Base-by-base conservation (phyloP, 1,140 invertebrate genomes). In the Vanessa atalanta region DNA sequence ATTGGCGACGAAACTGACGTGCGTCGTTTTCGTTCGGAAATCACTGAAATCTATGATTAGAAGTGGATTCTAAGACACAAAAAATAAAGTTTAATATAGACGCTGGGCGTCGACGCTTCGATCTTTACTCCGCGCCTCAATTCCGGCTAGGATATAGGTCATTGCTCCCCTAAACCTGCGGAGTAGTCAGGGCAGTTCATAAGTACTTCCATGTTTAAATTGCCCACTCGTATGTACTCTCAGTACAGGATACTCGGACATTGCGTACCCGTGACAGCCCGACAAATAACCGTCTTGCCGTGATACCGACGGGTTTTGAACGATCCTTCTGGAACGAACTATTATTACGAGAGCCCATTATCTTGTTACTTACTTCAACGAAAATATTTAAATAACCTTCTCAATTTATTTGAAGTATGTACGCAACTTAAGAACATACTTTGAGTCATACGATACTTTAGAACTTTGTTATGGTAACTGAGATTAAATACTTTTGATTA, bases 131-230 rank as follows among this genome's bases (percentile, higher is more conserved):
- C 73, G 71, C 76, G 79, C 72, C 77, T 79, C 81, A 55, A 77
- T 77, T 76, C 79, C 81, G 81, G 80, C 90, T 91, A 92, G 90
- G 90, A 92, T 92, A 92, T 92, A 91, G 90, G 90, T 92, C 90
- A 89, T 88, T 92, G 90, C 90, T 92, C 90, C 90, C 90, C 90
- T 92, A 92, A 92, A 92, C 87, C 88, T 91, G 88, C 75, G 79
- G 83, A 89, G 88, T 79, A 89, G 89, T 89, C 88, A 82, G 88
- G 88, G 88, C 88, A 83, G 87, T 92, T 89, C 83, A 83, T 86
- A 90, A 89, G 89, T 89, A 89, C 87, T 85, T 80, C 83, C 80
- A 87, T 91, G 88, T 90, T 90, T 91, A 91, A 92, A 92, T 91
- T 92, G 88, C 85, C 88, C 86, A 88, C 82, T 84, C 79, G 85